Evolutionary conservation across 2,113 vertebrate genomes (phyloP), one percentile per base, ranked within the genome.

Genomic region (Atractosteus spatula): DNA sequence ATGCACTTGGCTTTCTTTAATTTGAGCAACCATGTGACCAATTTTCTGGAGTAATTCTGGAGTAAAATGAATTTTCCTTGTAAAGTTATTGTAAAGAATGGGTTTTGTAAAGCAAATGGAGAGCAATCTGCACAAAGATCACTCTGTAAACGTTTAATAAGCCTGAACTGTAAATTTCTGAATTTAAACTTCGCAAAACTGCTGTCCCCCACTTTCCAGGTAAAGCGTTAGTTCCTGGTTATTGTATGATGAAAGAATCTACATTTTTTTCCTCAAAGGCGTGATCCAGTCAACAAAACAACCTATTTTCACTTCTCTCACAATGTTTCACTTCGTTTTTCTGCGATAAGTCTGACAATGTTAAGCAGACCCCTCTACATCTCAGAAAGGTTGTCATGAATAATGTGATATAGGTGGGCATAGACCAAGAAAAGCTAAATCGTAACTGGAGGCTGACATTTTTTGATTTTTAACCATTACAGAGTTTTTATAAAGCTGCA

Each of bases 401-500:
- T 94, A 93, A 94, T 94, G 92, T 89, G 93, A 93, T 92, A 93
- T 95, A 96, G 94, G 94, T 95, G 93, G 94, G 92, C 92, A 92
- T 91, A 89, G 94, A 87, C 91, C 87, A 88, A 87, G 91, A 91
- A 93, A 88, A 93, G 92, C 93, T 94, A 95, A 96, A 96, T 96
- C 89, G 92, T 91, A 92, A 92, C 91, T 85, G 89, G 89, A 81
- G 87, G 87, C 92, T 96, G 95, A 98, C 94, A 95, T 96, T 96
- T 96, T 89, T 96, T 95, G 95, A 97, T 96, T 93, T 97, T 98
- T 96, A 98, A 98, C 97, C 97, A 96, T 99, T 98, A 97, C 95
- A 95, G 94, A 98, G 96, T 98, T 99, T 99, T 98, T 96, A 97
- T 95, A 99, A 96, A 98, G 96, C 96, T 95, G 95, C 97, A 98